Evolutionary conservation across 2,113 vertebrate genomes (phyloP).

Genomic region (Verasper variegatus): DNA sequence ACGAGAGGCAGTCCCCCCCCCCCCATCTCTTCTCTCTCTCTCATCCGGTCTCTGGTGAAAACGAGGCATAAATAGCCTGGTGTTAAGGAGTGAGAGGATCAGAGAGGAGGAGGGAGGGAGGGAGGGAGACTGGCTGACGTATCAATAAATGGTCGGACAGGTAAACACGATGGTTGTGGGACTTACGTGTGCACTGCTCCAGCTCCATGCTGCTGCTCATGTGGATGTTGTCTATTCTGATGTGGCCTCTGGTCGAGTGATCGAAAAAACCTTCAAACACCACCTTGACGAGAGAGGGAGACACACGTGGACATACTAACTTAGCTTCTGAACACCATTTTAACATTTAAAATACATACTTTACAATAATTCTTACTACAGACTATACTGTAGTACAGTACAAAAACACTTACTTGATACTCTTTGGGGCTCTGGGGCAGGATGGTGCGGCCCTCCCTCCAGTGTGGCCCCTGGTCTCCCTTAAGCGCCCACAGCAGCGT

Average conservation of each 20-base stretch:
- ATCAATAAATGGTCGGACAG: neutral
- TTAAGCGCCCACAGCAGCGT: constrained; percentile 90
- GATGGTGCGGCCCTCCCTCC: constrained; percentile 94
- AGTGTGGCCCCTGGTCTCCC: constrained; percentile 91
- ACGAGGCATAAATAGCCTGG: constrained; percentile 24
- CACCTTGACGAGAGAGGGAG: constrained; percentile 81
- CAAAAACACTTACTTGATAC: constrained; percentile 85
- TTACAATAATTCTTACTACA: too few species aligned
- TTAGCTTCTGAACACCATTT: neutral
- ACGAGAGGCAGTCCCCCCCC: constrained; percentile 41
- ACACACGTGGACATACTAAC: constrained; percentile 2
- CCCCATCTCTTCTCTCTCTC: neutral
- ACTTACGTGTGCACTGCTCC: constrained; percentile 95
- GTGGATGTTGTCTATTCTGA: constrained; percentile 94
- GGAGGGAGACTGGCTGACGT: neutral
- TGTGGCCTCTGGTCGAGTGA: constrained; percentile 87
- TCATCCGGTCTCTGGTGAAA: constrained; percentile 28
- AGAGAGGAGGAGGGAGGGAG: neutral
- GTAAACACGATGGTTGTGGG: neutral
- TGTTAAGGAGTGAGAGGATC: neutral
- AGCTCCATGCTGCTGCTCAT: constrained; percentile 89
- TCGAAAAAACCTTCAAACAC: constrained; percentile 95
- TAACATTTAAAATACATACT: neutral
- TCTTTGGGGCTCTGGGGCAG: constrained; percentile 92
- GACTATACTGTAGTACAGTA: too few species aligned